Conservation (phyloP, 2,113 vertebrate genomes). For the Ictalurus punctatus region DNA sequence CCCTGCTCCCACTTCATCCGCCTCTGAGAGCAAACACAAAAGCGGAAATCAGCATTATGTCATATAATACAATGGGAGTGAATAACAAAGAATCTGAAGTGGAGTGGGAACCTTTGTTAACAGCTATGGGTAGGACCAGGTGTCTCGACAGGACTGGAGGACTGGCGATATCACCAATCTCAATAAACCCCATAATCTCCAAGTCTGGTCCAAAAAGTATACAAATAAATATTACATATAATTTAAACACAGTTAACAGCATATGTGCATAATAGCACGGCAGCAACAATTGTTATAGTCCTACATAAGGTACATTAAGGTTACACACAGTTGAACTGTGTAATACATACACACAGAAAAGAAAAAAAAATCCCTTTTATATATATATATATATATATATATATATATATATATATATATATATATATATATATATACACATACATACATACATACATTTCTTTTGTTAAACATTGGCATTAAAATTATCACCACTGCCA, state of each 20-base stretch:
- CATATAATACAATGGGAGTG: not conserved
- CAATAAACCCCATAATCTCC: conserved; percentile 96
- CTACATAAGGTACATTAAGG: no score
- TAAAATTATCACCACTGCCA: no score
- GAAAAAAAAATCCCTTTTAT: no score
- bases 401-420: no score
- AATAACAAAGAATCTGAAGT: conserved; percentile 36
- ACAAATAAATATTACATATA: conserved; percentile 13
- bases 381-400: no score
- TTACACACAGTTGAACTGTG: no score
- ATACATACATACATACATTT: no score
- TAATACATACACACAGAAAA: no score
- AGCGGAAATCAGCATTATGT: not conserved
- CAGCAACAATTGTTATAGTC: not conserved
- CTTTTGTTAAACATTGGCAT: no score
- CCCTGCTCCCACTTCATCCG: conserved; percentile 91
- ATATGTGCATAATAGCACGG: not conserved
- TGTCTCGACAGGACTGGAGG: conserved; percentile 95
- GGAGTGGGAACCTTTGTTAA: conserved; percentile 85
- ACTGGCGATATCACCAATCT: conserved; percentile 96
- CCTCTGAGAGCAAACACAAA: conserved; percentile 74
- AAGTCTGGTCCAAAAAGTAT: conserved; percentile 76
- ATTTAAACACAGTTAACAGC: not conserved
- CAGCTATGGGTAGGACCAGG: conserved; percentile 92
- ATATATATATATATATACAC: no score